Conservation (phyloP, 1,140 invertebrate genomes). For the Macrobrachium nipponense region DNA sequence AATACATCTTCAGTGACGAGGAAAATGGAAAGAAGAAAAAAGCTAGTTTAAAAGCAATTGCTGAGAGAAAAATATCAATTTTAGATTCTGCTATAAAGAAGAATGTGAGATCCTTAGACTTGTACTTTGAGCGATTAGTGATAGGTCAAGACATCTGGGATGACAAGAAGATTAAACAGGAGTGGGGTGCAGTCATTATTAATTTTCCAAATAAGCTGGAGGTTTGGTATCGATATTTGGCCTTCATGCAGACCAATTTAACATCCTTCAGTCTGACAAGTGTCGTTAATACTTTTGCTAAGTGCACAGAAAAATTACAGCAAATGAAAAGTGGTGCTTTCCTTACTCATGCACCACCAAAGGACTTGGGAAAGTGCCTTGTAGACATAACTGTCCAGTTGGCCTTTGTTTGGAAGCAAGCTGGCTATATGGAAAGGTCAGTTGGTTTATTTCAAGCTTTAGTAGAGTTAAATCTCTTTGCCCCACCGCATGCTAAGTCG, state of each 20-base stretch:
- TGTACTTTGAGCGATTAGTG: constrained; percentile 68
- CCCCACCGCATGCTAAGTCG: constrained; percentile 62
- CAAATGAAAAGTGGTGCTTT: constrained; percentile 66
- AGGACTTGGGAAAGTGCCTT: constrained; percentile 65
- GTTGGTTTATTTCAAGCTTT: constrained; percentile 70
- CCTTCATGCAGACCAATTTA: constrained; percentile 68
- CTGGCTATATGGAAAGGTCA: constrained; percentile 70
- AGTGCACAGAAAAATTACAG: constrained; percentile 68
- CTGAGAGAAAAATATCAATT: constrained; percentile 71
- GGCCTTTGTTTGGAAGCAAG: constrained; percentile 68
- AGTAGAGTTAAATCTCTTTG: constrained; percentile 71
- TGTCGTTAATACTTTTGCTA: constrained; percentile 67
- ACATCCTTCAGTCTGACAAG: constrained; percentile 67
- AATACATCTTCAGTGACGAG: constrained; percentile 52
- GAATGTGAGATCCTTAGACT: constrained; percentile 68
- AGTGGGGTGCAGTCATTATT: constrained; percentile 70
- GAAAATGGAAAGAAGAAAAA: constrained; percentile 45
- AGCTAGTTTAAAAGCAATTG: constrained; percentile 63
- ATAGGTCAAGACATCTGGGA: constrained; percentile 68
- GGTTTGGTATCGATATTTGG: constrained; percentile 70
- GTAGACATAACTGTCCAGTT: constrained; percentile 69
- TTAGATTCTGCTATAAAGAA: constrained; percentile 70
- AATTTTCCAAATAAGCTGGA: constrained; percentile 68
- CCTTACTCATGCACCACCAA: constrained; percentile 64
- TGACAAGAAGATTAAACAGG: constrained; percentile 66